Base-by-base conservation (phyloP, 2,113 vertebrate species). In the Ptilorrhoa leucosticta region DNA sequence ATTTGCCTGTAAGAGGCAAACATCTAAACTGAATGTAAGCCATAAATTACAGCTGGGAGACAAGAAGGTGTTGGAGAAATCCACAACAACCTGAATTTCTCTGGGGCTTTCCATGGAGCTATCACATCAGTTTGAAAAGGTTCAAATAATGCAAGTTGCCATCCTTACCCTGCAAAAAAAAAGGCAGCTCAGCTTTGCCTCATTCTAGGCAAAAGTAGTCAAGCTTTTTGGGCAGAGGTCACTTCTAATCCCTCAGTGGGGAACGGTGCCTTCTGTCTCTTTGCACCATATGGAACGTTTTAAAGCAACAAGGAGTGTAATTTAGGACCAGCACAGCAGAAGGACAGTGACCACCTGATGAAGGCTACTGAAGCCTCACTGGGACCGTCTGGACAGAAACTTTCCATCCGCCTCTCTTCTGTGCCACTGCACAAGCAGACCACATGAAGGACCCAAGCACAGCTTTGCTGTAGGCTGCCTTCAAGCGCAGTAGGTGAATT, bases 301-400 rank as follows among this genome's bases (percentile, higher is more conserved):
- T 70, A 93, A 93, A 76, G 51, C 65, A 86, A 48, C 31, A 58
- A 65, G 10, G 27, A 51, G 79, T 83, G 48, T 88, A 85, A 84
- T 89, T 95, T 94, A 92, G 92, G 85, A 82, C 56, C 70, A 93
- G 83, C 70, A 24, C 72, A 94, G 61, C 37, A 56, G 78, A n/a
- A 96, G n/a, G 50, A 64, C 22, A 76, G 87, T 68, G 78, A 87
- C 81, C 9, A 17, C 61, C 19, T 90, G 88, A 75, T 63, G 81
- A 95, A 92, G 31, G 90, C 83, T 94, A 26, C 54, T 51, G 87
- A 77, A 83, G 18, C 45, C 45, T 95, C 83, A 15, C 61, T 53
- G 60, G 61, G 68, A 87, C 20, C 37, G 90, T 80, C 71, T 65
- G 39, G 60, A 53, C 70, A 50, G 51, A 78, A 94, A 79, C 1